Conservation (phyloP, 2,113 vertebrate species). For the Pedionomus torquatus region DNA sequence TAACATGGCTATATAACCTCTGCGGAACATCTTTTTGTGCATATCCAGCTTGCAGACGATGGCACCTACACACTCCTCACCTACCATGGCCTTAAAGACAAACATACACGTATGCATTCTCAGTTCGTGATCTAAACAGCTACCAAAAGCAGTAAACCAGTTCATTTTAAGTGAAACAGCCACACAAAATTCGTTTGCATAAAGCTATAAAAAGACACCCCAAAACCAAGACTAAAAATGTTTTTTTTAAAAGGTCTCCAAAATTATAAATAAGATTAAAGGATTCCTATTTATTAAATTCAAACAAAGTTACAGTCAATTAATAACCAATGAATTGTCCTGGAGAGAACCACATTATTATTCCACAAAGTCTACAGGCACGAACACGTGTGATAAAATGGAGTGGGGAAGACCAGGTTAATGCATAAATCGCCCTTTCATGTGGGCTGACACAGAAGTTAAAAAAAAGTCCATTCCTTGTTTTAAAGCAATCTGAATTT, state of each 20-base stretch:
- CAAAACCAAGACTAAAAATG: too few species aligned
- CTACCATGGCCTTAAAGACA: constrained; percentile 95
- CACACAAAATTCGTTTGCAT: neutral
- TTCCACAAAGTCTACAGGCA: neutral
- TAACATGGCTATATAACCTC: constrained; percentile 99
- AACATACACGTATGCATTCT: constrained; percentile 74
- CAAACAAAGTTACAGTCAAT: neutral
- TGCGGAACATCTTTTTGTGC: constrained; percentile 99
- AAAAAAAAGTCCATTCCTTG: neutral
- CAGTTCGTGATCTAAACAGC: constrained; percentile 44
- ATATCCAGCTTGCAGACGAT: constrained; percentile 99
- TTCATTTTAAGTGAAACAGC: constrained; percentile 8
- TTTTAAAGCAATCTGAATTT: neutral
- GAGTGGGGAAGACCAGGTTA: neutral
- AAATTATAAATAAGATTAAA: neutral
- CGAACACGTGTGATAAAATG: neutral
- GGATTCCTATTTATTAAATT: neutral
- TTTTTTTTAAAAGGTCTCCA: neutral
- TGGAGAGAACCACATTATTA: neutral
- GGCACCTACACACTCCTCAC: constrained; percentile 98
- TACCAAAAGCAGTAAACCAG: constrained; percentile 3
- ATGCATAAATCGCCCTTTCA: neutral
- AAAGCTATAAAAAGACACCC: neutral
- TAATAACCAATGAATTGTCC: neutral
- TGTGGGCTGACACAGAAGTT: neutral